Base-by-base conservation (phyloP, 2,888 invertebrate species). In the Dynastes tityus region DNA sequence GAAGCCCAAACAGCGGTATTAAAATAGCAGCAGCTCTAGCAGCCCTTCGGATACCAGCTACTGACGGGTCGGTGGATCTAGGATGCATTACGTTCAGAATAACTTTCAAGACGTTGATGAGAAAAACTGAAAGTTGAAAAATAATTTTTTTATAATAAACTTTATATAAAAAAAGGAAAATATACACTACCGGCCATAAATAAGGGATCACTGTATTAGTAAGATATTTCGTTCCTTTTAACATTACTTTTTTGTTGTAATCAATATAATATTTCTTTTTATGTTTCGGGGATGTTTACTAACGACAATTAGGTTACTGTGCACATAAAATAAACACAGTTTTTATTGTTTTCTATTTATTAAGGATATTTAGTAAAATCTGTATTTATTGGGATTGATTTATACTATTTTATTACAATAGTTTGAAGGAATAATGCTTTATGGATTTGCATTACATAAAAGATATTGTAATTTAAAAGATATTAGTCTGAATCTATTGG, bases 1-100 rank as follows among this genome's bases (percentile, higher is more conserved):
- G 95, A 1, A 95, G 88, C 0, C 95, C 95, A 78, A 95, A 93
- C 0, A 95, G 88, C 0, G 95, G 95, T n/a, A 95, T 93, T 85
- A 95, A 89, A 81, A 95, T 94, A 6, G 95, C 89, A 0, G 94
- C 92, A 0, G 95, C 95, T 76, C 94, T 89, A 0, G 92, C 92
- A 0, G 95, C 94, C 84, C 94, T 93, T 63, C 90, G 89, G 67
- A 92, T 91, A 27, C 92, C 91, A 53, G 90, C 83, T 0, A 92
- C 91, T 0, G 91, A 91, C 0, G 91, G 92, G 80, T 92, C 92
- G 8, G 91, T 90, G 4, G 92, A 92, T 53, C 91, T 90, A 0
- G 92, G 92, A 85, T 91, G 91, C 80, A 94, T 87, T 82, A 94
- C 94, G 1, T 91, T 92, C 1, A 94, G 87, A 77, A 93, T 90